phyloP scores from a whole-genome alignment of 2,113 vertebrate genomes.

The Triplophysa dalaica region DNA sequence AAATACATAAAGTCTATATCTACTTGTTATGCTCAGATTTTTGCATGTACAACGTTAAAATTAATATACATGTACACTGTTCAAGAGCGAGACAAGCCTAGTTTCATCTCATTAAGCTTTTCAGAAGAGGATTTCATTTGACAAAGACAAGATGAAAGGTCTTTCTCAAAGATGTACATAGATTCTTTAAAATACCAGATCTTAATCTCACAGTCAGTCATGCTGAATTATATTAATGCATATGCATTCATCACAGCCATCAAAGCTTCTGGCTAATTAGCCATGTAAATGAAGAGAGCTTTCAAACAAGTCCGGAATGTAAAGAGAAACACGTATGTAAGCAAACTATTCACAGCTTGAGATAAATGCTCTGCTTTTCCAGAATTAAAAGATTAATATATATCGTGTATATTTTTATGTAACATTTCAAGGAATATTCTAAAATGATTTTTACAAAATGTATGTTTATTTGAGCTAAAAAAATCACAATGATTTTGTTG shows the following conservation, averaged over 20 bases:
- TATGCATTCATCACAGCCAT: constrained; percentile 31
- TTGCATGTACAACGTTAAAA: neutral
- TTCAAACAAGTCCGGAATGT: neutral
- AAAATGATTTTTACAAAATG: no score
- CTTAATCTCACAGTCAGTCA: constrained; percentile 33
- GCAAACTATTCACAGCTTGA: neutral
- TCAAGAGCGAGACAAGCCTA: neutral
- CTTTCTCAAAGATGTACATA: neutral
- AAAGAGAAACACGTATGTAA: neutral
- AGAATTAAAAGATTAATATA: no score
- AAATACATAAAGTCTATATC: neutral
- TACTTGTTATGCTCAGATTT: neutral
- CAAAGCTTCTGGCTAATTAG: constrained; percentile 1
- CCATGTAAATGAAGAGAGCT: constrained; percentile 12
- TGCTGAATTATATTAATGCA: constrained; percentile 2
- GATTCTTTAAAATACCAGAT: constrained; percentile 23
- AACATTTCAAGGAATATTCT: no score
- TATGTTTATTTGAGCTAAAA: no score
- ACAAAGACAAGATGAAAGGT: constrained; percentile 14
- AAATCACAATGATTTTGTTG: no score
- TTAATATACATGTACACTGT: neutral
- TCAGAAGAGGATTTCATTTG: constrained; percentile 7
- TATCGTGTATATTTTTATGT: no score
- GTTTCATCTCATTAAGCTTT: constrained; percentile 13
- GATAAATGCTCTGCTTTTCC: neutral